Evolutionary conservation across 2,888 invertebrate genomes (phyloP).

Genomic region (Microplitis deprimator): DNA sequence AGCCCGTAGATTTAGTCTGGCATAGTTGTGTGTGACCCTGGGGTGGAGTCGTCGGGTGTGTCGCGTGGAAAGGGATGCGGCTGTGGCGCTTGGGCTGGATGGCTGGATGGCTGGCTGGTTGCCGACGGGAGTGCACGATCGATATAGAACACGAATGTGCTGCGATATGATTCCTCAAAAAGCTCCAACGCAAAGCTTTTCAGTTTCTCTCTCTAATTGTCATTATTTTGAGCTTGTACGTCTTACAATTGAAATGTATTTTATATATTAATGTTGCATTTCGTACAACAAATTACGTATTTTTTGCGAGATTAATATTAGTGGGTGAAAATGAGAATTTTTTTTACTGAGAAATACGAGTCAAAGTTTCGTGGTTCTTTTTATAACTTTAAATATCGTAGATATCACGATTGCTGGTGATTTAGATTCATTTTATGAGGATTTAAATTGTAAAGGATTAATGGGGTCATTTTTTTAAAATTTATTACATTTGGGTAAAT

Average conservation of each 20-base stretch:
- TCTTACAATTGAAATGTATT: background rate
- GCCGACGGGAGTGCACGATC: constrained; percentile 44
- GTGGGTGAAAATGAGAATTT: background rate
- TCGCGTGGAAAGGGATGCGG: constrained; percentile 41
- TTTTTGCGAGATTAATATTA: background rate
- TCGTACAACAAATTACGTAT: background rate
- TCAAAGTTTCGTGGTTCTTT: too few relatives aligned
- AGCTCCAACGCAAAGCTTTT: constrained; percentile 14
- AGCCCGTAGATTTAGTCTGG: constrained; percentile 57
- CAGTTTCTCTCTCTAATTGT: background rate
- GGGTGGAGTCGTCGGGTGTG: constrained; percentile 44
- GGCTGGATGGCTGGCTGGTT: constrained; percentile 34
- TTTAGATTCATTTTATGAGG: too few relatives aligned
- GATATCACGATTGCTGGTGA: too few relatives aligned
- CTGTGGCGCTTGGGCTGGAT: constrained; percentile 24
- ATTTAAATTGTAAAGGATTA: too few relatives aligned
- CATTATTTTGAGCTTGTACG: background rate
- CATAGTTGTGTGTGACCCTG: constrained; percentile 52
- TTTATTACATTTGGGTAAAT: too few relatives aligned
- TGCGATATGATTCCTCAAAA: constrained; percentile 33
- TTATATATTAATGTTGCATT: constrained; percentile 3
- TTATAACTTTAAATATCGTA: too few relatives aligned
- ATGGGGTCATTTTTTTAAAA: too few relatives aligned
- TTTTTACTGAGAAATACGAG: too few relatives aligned
- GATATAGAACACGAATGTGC: constrained; percentile 46